A percentile compares a stretch with the other conserved stretches of the same genome.
Conservation (phyloP, 2,888 invertebrate species). For the Oscheius onirici region DNA sequence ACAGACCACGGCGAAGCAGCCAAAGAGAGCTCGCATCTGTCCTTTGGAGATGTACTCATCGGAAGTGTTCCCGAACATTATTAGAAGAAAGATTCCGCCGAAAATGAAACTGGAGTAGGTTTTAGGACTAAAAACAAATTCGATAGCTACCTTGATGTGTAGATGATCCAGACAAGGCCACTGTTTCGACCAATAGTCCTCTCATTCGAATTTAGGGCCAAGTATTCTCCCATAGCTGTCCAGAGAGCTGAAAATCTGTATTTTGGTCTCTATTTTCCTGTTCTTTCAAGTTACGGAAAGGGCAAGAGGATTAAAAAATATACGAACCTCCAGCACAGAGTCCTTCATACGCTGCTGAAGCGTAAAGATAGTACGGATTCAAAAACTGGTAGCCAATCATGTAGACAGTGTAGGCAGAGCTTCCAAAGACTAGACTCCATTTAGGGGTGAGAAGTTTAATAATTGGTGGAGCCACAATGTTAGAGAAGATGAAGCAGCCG, state of each 20-base stretch:
- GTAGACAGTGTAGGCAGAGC: slow-evolving; percentile 37
- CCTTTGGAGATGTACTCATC: slow-evolving; percentile 12
- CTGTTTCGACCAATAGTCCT: slow-evolving; percentile 37
- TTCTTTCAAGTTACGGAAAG: no score
- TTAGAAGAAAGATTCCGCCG: slow-evolving; percentile 32
- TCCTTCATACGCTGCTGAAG: slow-evolving; percentile 37
- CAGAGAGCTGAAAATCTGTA: slow-evolving; percentile 34
- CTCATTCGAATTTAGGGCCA: slow-evolving; percentile 40
- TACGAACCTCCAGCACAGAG: slow-evolving; percentile 31
- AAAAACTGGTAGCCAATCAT: slow-evolving; percentile 38
- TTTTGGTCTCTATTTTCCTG: background rate
- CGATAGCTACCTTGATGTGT: slow-evolving; percentile 32
- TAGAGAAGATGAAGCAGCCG: slow-evolving; percentile 37
- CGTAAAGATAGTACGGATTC: slow-evolving; percentile 36
- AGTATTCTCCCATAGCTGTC: slow-evolving; percentile 41
- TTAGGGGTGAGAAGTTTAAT: slow-evolving; percentile 29
- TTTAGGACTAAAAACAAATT: background rate
- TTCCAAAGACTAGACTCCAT: slow-evolving; percentile 35
- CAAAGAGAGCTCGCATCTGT: slow-evolving; percentile 20
- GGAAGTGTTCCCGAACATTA: slow-evolving; percentile 20
- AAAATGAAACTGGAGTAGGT: slow-evolving; percentile 19
- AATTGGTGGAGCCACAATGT: slow-evolving; percentile 35
- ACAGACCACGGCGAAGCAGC: slow-evolving; percentile 22
- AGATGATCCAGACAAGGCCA: slow-evolving; percentile 36
- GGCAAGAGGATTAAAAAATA: no score